Evolutionary conservation across 2,888 invertebrate species (phyloP).

Genomic region (Balanococcus diminutus): DNA sequence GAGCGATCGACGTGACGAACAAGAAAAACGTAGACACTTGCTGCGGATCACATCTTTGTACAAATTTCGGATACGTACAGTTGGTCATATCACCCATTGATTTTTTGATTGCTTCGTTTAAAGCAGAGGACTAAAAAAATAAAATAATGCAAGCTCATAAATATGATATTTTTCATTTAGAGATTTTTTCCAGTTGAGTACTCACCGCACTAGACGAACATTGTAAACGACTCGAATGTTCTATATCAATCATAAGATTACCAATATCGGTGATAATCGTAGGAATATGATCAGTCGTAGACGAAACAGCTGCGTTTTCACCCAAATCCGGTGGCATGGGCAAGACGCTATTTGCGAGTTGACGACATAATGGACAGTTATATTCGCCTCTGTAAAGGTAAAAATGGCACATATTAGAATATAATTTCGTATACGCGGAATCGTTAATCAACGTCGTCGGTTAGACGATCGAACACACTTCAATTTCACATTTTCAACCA

Average conservation of each 20-base stretch:
- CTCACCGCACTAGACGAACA: neutral
- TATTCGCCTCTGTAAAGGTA: constrained; percentile 46
- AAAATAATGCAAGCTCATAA: too few species aligned
- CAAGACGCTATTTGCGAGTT: constrained; percentile 87
- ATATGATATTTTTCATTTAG: too few species aligned
- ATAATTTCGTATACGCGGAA: too few species aligned
- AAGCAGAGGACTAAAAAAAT: constrained; percentile 67
- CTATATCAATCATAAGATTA: neutral
- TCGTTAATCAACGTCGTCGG: neutral
- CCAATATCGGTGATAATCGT: constrained; percentile 22
- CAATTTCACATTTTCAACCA: constrained; percentile 7
- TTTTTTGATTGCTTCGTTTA: constrained; percentile 76
- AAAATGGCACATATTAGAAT: neutral
- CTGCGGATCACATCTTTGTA: constrained; percentile 66
- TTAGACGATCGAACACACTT: neutral
- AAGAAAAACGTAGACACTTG: constrained; percentile 19
- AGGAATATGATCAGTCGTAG: neutral
- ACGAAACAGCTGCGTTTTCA: neutral
- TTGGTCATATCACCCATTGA: constrained; percentile 94
- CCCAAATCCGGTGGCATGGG: constrained; percentile 70
- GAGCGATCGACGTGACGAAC: constrained; percentile 80
- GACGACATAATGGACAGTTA: constrained; percentile 78
- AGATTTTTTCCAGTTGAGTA: neutral
- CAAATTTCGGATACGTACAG: constrained; percentile 81
- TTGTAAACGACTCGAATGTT: neutral